Percentiles rank a stretch among this genome's conserved stretches.
Evolutionary conservation across 2,888 invertebrate species (phyloP).

Genomic region (Stenichneumon culpator): DNA sequence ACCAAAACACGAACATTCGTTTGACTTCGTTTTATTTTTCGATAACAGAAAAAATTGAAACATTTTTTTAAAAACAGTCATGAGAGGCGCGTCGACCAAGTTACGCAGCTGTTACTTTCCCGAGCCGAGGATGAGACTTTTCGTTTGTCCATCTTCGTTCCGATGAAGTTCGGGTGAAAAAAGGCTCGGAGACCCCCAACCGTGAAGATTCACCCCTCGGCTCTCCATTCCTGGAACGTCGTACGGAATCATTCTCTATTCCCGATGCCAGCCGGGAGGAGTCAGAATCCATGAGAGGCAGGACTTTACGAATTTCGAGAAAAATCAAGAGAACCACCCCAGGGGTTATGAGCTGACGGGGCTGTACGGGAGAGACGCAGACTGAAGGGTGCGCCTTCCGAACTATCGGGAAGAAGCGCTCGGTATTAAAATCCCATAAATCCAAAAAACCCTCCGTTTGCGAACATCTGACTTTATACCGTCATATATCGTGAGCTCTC

Average conservation of each 20-base stretch:
- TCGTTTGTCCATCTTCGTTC: conserved; percentile 33
- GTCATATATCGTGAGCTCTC: conserved; percentile 5
- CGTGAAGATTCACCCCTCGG: conserved; percentile 79
- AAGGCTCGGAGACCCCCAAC: conserved; percentile 51
- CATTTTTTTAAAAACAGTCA: background rate
- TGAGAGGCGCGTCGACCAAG: conserved; percentile 13
- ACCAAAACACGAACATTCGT: conserved; percentile 15
- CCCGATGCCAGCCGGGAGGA: conserved; percentile 31
- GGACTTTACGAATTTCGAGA: conserved; percentile 58
- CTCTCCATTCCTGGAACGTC: conserved; percentile 77
- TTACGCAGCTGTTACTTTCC: conserved; percentile 73
- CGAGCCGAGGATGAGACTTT: conserved; percentile 60
- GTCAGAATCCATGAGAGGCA: conserved; percentile 53
- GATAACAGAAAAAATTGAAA: conserved; percentile 38
- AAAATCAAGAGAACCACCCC: conserved; percentile 52
- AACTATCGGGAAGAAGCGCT: conserved; percentile 49
- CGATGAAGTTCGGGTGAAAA: conserved; percentile 35
- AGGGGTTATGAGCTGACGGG: conserved; percentile 18
- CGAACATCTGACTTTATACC: conserved; percentile 37
- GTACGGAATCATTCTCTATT: conserved; percentile 60
- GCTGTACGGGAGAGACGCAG: background rate
- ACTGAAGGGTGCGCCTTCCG: conserved; percentile 32
- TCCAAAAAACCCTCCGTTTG: conserved; percentile 43
- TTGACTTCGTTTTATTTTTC: background rate
- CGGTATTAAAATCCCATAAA: conserved; percentile 65